Conservation (phyloP, 1,140 invertebrate species). For the Bicyclus anynana region DNA sequence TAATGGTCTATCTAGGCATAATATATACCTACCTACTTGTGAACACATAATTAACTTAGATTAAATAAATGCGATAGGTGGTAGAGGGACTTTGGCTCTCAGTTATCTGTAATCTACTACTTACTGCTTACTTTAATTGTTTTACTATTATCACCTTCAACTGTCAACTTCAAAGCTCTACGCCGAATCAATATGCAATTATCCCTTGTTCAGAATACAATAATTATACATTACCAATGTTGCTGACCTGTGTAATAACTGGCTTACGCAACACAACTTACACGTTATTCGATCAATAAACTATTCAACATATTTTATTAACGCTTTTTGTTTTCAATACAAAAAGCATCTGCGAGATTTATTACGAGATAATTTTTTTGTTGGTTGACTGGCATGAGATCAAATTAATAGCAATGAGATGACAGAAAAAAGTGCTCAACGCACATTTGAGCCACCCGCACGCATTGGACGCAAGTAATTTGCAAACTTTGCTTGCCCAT, state of each 20-base stretch:
- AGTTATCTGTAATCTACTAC: no score
- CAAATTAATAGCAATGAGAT: conserved; percentile 3
- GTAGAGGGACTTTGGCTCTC: no score
- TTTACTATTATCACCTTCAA: neutral
- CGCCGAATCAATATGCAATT: neutral
- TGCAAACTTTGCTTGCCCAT: no score
- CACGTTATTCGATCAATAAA: neutral
- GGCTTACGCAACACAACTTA: neutral
- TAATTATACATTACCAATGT: neutral
- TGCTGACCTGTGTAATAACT: neutral
- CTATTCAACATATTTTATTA: neutral
- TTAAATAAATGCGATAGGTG: no score
- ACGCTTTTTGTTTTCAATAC: conserved; percentile 3
- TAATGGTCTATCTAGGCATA: no score
- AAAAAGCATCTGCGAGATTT: neutral
- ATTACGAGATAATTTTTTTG: neutral
- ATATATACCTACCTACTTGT: no score
- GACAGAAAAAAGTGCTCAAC: neutral
- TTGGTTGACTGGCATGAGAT: neutral
- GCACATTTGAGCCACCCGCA: no score
- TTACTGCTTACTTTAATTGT: no score
- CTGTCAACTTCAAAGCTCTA: neutral
- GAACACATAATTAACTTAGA: no score
- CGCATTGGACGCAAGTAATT: no score
- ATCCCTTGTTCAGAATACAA: neutral